These are phyloP conservation scores for Sesamia inferens DNA, from an alignment of 2,888 invertebrate species.

Conservation along the genomic window DNA sequence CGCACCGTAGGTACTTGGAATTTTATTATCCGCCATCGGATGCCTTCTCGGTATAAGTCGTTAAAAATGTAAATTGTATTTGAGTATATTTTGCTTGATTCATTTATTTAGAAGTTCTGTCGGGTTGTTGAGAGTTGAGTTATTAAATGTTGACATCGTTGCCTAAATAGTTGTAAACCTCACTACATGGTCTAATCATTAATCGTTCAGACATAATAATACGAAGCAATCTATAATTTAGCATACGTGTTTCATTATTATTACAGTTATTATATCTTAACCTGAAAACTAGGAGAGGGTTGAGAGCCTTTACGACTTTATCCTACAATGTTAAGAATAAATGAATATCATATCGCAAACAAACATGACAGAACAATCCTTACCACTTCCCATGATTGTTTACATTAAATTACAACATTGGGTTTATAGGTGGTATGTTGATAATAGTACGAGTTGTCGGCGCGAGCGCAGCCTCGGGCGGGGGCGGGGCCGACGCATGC, in stretches of 20 bases:
- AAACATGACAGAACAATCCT: conserved; percentile 80
- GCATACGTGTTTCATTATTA: conserved; percentile 31
- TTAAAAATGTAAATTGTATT: conserved; percentile 53
- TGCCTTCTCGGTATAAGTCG: conserved; percentile 75
- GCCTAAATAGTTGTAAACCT: conserved; percentile 5
- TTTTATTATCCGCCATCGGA: conserved; percentile 81
- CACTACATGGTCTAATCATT: conserved; percentile 41
- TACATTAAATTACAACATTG: conserved; percentile 85
- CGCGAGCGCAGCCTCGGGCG: conserved; percentile 76
- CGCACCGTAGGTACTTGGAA: conserved; percentile 79
- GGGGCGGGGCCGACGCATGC: conserved; percentile 83
- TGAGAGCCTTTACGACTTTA: conserved; percentile 35
- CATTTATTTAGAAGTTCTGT: conserved; percentile 41
- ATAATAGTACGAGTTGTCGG: conserved; percentile 67
- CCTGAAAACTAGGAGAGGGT: conserved; percentile 34
- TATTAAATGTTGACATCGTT: conserved; percentile 39
- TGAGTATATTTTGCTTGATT: conserved; percentile 51
- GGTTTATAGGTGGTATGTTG: conserved; percentile 75
- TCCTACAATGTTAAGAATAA: conserved; percentile 56
- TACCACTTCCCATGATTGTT: conserved; percentile 82
- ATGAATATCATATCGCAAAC: conserved; percentile 68
- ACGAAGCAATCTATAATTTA: conserved; percentile 38
- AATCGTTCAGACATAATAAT: conserved; percentile 46
- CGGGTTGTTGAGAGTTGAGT: conserved; percentile 14
- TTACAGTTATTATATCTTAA: conserved; percentile 50